Evolutionary conservation across 64 coral and sea anemone genomes (phyloP), one percentile per base, ranked within the genome.

Genomic region (Actinia equina): DNA sequence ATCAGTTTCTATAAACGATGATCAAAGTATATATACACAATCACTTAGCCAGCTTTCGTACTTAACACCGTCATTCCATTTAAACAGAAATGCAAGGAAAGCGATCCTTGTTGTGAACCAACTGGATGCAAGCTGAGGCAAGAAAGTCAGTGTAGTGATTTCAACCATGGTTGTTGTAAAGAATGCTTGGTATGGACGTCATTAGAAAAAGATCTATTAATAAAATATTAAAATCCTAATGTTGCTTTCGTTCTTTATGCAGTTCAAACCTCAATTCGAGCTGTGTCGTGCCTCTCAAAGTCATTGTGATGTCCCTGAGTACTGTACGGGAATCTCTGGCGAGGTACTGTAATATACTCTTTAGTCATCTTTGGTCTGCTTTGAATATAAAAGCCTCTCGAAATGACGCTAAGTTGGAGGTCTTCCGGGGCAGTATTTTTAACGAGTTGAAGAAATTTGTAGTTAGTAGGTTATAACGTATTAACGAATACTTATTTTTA

Each of bases 121-220:
- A 88, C 71, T 14, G 74, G 69, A 15, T 88, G 86, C 18, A 88
- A 88, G 42, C 70, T 88, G 18, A 88, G 52, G 46, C 15, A 23
- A 7, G 86, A 71, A 71, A 62, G 53, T 0, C 86, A 88, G 71
- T 88, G 86, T 42, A 88, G 86, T 78, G 51, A 77, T 25, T 44
- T 88, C 22, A 88, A 88, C 57, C 86, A 88, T 37, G 51, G 20
- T 27, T 88, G 86, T 49, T 88, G 86, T 79, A 52, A 76, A 55
- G 51, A 88, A 11, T 88, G 86, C 42, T 43, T 78, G 86, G 86
- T 88, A 44, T 77, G 86, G 2, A 52, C 17, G 23, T 77, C 4
- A 8, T 7, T 22, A 7, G 17, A 13, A 30, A 43, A 42, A 20
- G 5, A 74, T 17, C 56, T 15, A 12, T 15, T 60, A 4, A 20